Evolutionary conservation across 1,140 invertebrate species (phyloP).

Genomic region (Nasonia vitripennis): DNA sequence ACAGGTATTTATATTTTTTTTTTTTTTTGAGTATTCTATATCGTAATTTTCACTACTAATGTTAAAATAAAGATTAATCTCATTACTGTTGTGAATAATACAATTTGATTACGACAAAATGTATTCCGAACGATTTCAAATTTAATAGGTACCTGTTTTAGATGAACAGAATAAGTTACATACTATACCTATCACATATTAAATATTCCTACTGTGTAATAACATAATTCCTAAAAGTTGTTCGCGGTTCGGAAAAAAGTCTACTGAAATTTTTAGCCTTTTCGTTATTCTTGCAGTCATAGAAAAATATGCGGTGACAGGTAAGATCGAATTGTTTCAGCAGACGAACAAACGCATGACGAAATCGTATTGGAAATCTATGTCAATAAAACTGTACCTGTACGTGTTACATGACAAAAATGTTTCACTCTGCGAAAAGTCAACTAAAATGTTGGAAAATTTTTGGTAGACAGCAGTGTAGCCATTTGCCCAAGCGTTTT

Average conservation of each 20-base stretch:
- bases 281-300: background rate
- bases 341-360: background rate
- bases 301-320: background rate
- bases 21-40: background rate
- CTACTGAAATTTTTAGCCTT: background rate
- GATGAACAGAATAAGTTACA: too few species aligned
- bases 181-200: too few species aligned
- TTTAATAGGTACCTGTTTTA: background rate
- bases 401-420: slow-evolving; percentile 24
- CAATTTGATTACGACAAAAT: background rate
- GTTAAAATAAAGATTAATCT: background rate
- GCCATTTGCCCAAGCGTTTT: too few species aligned
- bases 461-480: background rate
- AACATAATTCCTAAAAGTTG: too few species aligned
- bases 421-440: background rate
- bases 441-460: slow-evolving; percentile 11
- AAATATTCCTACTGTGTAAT: too few species aligned
- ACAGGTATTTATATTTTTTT: too few species aligned
- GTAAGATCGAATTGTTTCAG: slow-evolving; percentile 27
- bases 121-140: background rate
- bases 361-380: slow-evolving; percentile 19
- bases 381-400: slow-evolving; percentile 28
- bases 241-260: background rate
- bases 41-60: background rate
- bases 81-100: background rate